A percentile compares a stretch with the other conserved stretches of the same genome.
Evolutionary conservation across 64 coral and sea anemone genomes (phyloP).

Genomic region (Porites lutea): DNA sequence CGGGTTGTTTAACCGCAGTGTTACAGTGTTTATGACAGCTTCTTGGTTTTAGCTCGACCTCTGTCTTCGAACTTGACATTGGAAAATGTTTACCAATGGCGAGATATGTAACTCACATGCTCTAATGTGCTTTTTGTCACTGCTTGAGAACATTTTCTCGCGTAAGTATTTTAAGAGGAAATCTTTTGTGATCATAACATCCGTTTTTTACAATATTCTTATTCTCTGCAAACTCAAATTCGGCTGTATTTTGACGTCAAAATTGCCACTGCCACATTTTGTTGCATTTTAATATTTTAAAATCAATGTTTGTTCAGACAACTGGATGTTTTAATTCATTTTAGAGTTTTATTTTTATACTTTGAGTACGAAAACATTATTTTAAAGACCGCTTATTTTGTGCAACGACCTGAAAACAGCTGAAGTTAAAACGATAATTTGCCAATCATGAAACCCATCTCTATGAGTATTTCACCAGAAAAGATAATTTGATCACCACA

Average conservation of each 20-base stretch:
- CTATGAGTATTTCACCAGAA: neutral
- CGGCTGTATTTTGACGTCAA: neutral
- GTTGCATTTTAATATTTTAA: neutral
- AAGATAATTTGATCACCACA: neutral
- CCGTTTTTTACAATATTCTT: neutral
- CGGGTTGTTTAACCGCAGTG: conserved; percentile 48
- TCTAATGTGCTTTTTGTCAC: neutral
- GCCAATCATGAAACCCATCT: neutral
- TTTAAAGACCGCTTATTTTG: neutral
- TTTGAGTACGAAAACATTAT: neutral
- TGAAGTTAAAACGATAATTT: conserved; percentile 24
- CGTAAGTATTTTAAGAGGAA: neutral
- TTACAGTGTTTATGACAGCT: conserved; percentile 16
- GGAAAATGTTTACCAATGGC: neutral
- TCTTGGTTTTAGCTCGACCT: conserved; percentile 29
- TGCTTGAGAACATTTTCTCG: neutral
- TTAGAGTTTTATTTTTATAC: neutral
- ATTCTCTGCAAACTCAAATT: neutral
- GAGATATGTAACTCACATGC: neutral
- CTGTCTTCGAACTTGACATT: conserved; percentile 5
- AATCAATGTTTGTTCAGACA: neutral
- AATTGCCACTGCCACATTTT: neutral
- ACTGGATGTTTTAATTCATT: neutral
- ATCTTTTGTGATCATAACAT: neutral
- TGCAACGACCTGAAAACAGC: conserved; percentile 28